Evolutionary conservation across 2,888 invertebrate species (phyloP), one percentile per base, ranked within the genome.

Genomic region (Epiperipatus broadwayi): DNA sequence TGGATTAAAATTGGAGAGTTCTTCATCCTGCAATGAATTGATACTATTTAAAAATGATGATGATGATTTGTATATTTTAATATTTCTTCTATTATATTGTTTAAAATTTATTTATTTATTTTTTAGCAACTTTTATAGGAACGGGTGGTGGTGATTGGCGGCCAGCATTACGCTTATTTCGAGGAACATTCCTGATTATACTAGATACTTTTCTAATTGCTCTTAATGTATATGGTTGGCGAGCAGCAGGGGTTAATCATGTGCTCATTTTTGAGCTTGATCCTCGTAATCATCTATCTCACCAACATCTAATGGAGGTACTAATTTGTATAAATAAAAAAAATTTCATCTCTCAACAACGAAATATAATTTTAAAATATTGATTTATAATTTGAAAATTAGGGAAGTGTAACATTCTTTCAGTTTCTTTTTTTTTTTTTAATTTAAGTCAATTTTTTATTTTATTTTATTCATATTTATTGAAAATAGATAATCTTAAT

Each of bases 221-320:
- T 19, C 76, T 93, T 35, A 93, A 93, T 55, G 84, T 91, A 1
- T 91, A 91, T 57, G 91, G 91, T 4, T 93, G 93, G 93, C 67
- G 91, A 46, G 83, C 87, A 0, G 87, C 89, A 0, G 93, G 95
- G 3, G 93, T 95, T 10, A 93, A 93, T 64, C 93, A 95, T 57
- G 93, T 95, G 0, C 67, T 95, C 2, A 95, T 95, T 49, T 95
- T 95, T 60, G 93, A 93, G 57, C 64, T 95, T 51, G 91, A 95
- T 59, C 93, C 93, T 0, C 66, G 93, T 41, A 85, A 89, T 59
- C 89, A 93, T 59, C 64, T 66, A 8, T 59, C 62, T 0, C 89
- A 91, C 50, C 89, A 91, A 53, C 83, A 93, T 61, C 66, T 95
- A 28, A 84, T 93, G 72, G 93, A 93, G 59, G 60, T 62, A 44